These are phyloP conservation scores for Sesamia inferens DNA, from an alignment of 2,888 invertebrate species.

Conservation along the genomic window DNA sequence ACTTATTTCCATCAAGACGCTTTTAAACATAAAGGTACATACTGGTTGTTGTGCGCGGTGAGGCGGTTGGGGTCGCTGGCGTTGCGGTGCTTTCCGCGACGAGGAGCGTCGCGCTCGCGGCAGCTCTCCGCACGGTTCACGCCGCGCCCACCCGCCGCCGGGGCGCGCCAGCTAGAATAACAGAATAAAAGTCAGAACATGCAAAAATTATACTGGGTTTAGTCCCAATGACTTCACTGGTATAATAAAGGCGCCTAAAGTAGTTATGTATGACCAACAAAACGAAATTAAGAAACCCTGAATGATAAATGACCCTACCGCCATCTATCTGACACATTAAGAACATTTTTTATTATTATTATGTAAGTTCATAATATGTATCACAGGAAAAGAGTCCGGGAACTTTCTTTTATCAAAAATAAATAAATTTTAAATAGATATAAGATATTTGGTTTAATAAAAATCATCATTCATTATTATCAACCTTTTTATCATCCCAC, in stretches of 20 bases:
- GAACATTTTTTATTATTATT: too few species aligned
- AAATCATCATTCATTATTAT: too few species aligned
- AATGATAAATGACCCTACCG: background rate
- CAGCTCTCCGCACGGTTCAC: conserved; percentile 88
- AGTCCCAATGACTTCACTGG: background rate
- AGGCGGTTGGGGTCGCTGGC: conserved; percentile 87
- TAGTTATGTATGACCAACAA: background rate
- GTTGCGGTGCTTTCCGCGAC: conserved; percentile 87
- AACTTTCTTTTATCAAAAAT: background rate
- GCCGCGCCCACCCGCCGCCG: conserved; percentile 74
- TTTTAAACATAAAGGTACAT: conserved; percentile 62
- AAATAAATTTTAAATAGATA: background rate
- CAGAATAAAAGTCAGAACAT: background rate
- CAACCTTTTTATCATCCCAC: too few species aligned
- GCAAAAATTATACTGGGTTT: background rate
- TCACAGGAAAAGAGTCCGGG: background rate
- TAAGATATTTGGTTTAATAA: too few species aligned
- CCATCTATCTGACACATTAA: background rate
- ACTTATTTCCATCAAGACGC: background rate
- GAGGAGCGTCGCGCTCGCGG: conserved; percentile 85
- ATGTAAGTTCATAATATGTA: background rate
- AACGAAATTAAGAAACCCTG: background rate
- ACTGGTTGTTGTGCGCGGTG: conserved; percentile 86
- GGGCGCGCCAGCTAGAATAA: conserved; percentile 53
- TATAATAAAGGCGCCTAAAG: background rate